These are phyloP conservation scores for Amazona vittata DNA, from an alignment of 2,113 vertebrate species.

Conservation along the genomic window DNA sequence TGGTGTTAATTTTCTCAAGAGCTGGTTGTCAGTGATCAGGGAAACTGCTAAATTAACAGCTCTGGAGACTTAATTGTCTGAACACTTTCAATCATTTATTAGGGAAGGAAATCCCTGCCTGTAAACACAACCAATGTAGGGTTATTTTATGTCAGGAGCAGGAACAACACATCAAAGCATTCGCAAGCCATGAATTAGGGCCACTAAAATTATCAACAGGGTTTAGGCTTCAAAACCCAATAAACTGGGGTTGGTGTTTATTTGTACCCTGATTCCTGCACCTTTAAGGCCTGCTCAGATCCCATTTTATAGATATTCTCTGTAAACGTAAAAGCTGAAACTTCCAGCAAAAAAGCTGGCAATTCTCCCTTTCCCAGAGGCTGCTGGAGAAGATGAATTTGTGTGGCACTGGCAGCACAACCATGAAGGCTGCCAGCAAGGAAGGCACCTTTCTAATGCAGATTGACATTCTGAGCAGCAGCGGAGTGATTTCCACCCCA, in stretches of 20 bases:
- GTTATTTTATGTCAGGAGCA: background rate
- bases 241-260: background rate
- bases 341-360: background rate
- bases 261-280: background rate
- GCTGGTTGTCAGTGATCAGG: background rate
- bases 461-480: background rate
- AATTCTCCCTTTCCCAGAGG: background rate
- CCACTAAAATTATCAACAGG: background rate
- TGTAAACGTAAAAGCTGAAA: background rate
- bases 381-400: background rate
- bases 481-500: background rate
- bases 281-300: background rate
- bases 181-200: background rate
- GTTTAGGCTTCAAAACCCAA: background rate
- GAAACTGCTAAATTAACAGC: slow-evolving; percentile 1
- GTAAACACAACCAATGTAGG: background rate
- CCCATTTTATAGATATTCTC: background rate
- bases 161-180: background rate
- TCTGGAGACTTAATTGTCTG: slow-evolving; percentile 18
- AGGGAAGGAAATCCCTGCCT: slow-evolving; percentile 41
- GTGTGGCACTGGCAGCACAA: background rate
- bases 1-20: background rate
- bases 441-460: background rate
- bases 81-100: slow-evolving; percentile 37
- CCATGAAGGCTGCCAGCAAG: background rate